Conservation (phyloP, 2,797 vertebrate species). For the Rhadinocentrus ornatus region DNA sequence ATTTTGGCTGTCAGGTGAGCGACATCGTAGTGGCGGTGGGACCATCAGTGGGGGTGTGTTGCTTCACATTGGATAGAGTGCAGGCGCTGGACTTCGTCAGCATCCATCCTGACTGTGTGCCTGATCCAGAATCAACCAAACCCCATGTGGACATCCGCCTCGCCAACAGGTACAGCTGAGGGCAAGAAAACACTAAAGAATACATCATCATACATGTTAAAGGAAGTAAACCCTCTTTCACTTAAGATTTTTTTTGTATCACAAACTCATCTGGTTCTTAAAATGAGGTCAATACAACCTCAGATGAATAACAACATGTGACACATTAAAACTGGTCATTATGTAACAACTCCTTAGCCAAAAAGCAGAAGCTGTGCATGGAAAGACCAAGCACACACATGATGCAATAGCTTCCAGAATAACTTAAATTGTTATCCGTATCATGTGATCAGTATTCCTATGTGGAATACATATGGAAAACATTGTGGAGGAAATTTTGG, state of each 20-base stretch:
- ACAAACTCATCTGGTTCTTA: not conserved
- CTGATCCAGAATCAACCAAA: conserved; percentile 70
- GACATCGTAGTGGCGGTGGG: conserved; percentile 90
- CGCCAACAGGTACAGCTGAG: conserved; percentile 86
- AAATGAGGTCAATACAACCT: not conserved
- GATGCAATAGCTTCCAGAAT: no score
- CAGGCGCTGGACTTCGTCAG: conserved; percentile 83
- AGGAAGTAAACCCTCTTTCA: not conserved
- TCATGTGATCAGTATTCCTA: no score
- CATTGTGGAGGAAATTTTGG: no score
- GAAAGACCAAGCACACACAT: no score
- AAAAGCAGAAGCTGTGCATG: no score
- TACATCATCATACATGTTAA: not conserved
- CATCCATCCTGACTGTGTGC: conserved; percentile 88
- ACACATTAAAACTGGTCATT: not conserved
- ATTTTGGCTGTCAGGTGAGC: conserved; percentile 82
- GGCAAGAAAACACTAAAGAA: not conserved
- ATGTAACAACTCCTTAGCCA: not conserved
- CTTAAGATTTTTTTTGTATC: not conserved
- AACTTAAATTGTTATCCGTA: no score
- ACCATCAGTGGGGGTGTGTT: conserved; percentile 91
- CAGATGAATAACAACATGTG: not conserved
- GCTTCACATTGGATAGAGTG: conserved; percentile 85
- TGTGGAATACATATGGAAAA: no score
- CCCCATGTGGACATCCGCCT: conserved; percentile 89